phyloP scores from a whole-genome alignment of 37 sponge, comb jelly and placozoan genomes.

The Mnemiopsis leidyi region DNA sequence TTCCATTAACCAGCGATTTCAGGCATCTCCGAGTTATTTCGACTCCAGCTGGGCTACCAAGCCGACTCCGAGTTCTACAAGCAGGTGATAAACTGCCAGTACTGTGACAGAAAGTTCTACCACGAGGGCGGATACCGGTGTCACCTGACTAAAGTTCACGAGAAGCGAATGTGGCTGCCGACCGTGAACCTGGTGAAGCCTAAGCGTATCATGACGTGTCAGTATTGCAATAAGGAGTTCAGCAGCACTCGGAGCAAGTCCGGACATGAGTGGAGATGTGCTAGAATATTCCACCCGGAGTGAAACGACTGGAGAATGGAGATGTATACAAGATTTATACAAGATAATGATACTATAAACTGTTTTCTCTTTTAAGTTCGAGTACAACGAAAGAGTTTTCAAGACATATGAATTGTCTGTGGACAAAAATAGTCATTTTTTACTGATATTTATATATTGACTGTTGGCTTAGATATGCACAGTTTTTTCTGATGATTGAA shows the following conservation, averaged over 20 bases:
- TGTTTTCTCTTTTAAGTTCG: too few relatives aligned
- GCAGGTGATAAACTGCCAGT: neutral
- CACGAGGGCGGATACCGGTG: constrained; percentile 29
- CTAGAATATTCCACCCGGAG: neutral
- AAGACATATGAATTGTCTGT: too few relatives aligned
- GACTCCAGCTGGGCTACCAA: neutral
- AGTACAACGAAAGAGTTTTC: too few relatives aligned
- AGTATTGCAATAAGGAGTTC: neutral
- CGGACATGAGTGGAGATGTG: neutral
- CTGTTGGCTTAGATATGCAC: too few relatives aligned
- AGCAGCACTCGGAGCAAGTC: neutral
- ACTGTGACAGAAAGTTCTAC: constrained; percentile 11
- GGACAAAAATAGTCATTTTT: too few relatives aligned
- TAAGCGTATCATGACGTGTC: neutral
- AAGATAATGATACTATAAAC: too few relatives aligned
- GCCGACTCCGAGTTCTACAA: neutral
- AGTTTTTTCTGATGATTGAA: too few relatives aligned
- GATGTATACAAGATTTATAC: too few relatives aligned
- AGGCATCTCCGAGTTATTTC: neutral
- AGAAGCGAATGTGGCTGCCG: neutral
- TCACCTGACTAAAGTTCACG: constrained; percentile 14
- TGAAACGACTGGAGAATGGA: too few relatives aligned
- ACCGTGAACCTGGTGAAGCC: neutral
- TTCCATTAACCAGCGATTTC: neutral
- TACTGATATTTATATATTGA: too few relatives aligned